These are phyloP conservation scores for Silurus meridionalis DNA, from an alignment of 2,113 vertebrate genomes.

Conservation along the genomic window DNA sequence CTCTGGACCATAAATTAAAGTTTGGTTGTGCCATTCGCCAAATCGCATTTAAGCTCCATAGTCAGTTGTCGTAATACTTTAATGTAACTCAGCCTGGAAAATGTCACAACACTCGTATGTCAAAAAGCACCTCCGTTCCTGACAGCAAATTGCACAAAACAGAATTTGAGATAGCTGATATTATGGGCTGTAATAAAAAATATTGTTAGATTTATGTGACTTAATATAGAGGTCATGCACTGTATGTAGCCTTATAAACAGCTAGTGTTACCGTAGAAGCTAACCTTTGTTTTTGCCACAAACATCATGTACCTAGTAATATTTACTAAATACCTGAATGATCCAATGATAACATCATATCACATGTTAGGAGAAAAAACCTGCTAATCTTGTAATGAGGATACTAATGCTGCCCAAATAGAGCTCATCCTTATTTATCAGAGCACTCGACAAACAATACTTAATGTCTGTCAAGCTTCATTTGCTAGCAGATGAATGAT, in stretches of 20 bases:
- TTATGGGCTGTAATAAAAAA: not conserved
- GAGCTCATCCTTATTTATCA: not conserved
- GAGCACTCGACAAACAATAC: not conserved
- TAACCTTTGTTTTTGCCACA: not conserved
- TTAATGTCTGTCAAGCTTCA: not conserved
- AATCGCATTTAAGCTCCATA: not conserved
- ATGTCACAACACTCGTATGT: not conserved
- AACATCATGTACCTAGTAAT: not conserved
- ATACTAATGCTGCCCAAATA: not conserved
- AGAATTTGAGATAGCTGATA: not conserved
- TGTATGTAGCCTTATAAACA: not conserved
- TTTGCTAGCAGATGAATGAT: not conserved
- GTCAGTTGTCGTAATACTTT: not conserved
- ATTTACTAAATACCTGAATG: not conserved
- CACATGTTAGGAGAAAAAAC: not conserved
- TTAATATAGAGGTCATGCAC: not conserved
- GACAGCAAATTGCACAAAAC: not conserved
- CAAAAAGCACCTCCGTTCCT: not conserved
- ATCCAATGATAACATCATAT: not conserved
- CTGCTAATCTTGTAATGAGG: not conserved
- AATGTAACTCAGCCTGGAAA: not conserved
- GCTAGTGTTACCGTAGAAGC: not conserved
- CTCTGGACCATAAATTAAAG: not conserved
- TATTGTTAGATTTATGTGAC: not conserved
- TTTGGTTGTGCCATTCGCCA: not conserved